These are phyloP conservation scores for Drosophila limbata DNA, from an alignment of 2,888 invertebrate genomes.

Conservation along the genomic window DNA sequence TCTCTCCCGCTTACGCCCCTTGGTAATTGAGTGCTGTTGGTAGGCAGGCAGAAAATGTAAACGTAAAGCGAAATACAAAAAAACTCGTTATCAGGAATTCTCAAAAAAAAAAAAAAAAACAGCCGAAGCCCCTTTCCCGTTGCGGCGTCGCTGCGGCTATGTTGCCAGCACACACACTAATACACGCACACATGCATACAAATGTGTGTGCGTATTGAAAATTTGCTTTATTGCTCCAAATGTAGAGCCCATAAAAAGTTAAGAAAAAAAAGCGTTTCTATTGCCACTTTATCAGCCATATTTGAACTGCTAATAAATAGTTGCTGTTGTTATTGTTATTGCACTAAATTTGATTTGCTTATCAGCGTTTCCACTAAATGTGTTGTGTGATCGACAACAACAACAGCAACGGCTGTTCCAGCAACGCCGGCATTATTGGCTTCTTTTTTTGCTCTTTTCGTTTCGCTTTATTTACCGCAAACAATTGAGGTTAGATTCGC, in stretches of 20 bases:
- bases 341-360: slow-evolving; percentile 36
- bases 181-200: background rate
- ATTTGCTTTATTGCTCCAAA: slow-evolving; percentile 31
- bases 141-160: slow-evolving; percentile 29
- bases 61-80: background rate
- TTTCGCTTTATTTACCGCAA: slow-evolving; percentile 64
- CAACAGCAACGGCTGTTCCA: slow-evolving; percentile 30
- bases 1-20: background rate
- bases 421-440: slow-evolving; percentile 52
- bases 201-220: slow-evolving; percentile 12
- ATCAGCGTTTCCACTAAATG: slow-evolving; percentile 26
- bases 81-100: slow-evolving; percentile 44
- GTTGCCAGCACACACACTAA: slow-evolving; percentile 17
- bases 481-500: slow-evolving; percentile 71
- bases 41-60: slow-evolving; percentile 1
- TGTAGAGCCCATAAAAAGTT: slow-evolving; percentile 9
- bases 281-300: slow-evolving; percentile 61
- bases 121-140: background rate
- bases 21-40: slow-evolving; percentile 2
- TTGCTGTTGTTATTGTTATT: slow-evolving; percentile 10
- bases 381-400: slow-evolving; percentile 27
- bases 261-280: slow-evolving; percentile 42
- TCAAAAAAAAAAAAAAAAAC: slow-evolving; percentile 6
- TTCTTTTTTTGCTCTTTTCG: slow-evolving; percentile 32
- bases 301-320: slow-evolving; percentile 45